phyloP scores from a whole-genome alignment of 2,888 invertebrate species.

The Microplitis manilae region DNA sequence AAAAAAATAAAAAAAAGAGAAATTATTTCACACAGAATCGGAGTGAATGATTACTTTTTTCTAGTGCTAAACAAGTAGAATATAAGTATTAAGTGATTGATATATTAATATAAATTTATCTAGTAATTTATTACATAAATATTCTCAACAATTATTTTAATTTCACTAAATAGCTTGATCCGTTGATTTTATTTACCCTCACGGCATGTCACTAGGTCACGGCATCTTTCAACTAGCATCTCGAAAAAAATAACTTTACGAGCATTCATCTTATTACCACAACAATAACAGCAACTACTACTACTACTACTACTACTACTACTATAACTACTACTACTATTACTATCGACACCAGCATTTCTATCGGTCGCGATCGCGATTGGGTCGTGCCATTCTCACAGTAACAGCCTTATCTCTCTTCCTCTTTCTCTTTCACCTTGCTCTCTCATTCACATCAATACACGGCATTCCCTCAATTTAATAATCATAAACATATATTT shows the following conservation, averaged over 20 bases:
- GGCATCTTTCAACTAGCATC: slow-evolving; percentile 31
- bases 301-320: not conserved
- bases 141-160: not conserved
- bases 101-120: not conserved
- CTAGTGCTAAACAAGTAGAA: not conserved
- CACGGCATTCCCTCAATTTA: slow-evolving; percentile 23
- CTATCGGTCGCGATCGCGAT: slow-evolving; percentile 35
- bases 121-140: not conserved
- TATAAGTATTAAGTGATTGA: not conserved
- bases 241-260: slow-evolving; percentile 1
- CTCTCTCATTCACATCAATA: slow-evolving; percentile 24
- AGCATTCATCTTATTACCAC: slow-evolving; percentile 49
- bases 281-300: not conserved
- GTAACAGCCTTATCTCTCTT: slow-evolving; percentile 49
- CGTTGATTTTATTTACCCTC: slow-evolving; percentile 3
- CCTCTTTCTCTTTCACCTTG: slow-evolving; percentile 11
- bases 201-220: slow-evolving; percentile 46
- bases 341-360: slow-evolving; percentile 4
- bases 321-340: not conserved
- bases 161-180: not conserved
- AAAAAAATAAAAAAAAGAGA: not conserved
- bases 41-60: not conserved
- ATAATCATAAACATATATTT: slow-evolving; percentile 23
- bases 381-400: slow-evolving; percentile 55
- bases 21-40: not conserved